phyloP scores from a whole-genome alignment of 2,888 invertebrate species.

The Pantelozetes paolii region DNA sequence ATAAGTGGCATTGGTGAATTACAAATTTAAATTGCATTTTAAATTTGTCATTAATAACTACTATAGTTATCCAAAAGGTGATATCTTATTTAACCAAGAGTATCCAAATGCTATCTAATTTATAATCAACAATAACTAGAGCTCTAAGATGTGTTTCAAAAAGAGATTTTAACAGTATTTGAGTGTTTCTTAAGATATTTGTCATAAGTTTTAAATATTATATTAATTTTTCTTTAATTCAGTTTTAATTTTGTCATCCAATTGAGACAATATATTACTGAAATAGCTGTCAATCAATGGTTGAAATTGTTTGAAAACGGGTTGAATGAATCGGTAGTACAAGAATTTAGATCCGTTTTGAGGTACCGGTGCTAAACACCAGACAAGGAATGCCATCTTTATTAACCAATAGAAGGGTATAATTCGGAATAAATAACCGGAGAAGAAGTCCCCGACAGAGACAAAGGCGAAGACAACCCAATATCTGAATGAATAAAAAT shows the following conservation, averaged over 20 bases:
- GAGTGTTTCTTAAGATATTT: too few relatives aligned
- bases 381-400: slow-evolving; percentile 39
- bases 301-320: slow-evolving; percentile 46
- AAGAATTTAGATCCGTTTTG: slow-evolving; percentile 38
- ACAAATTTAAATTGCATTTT: too few relatives aligned
- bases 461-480: slow-evolving; percentile 38
- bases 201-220: neutral
- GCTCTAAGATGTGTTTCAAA: too few relatives aligned
- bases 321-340: slow-evolving; percentile 38
- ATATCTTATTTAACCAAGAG: too few relatives aligned
- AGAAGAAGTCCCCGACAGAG: slow-evolving; percentile 31
- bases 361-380: slow-evolving; percentile 40
- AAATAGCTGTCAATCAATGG: neutral
- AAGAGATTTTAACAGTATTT: too few relatives aligned
- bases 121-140: too few relatives aligned
- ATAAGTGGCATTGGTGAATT: too few relatives aligned
- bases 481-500: slow-evolving; percentile 28
- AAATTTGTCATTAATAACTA: too few relatives aligned
- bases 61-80: too few relatives aligned
- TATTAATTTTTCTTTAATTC: neutral
- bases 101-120: too few relatives aligned
- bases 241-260: neutral
- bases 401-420: slow-evolving; percentile 18
- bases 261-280: neutral
- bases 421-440: slow-evolving; percentile 33